Percentiles rank a stretch among this genome's conserved stretches.
phyloP scores from a whole-genome alignment of 2,888 invertebrate genomes.

The Bruchidius siliquastri region DNA sequence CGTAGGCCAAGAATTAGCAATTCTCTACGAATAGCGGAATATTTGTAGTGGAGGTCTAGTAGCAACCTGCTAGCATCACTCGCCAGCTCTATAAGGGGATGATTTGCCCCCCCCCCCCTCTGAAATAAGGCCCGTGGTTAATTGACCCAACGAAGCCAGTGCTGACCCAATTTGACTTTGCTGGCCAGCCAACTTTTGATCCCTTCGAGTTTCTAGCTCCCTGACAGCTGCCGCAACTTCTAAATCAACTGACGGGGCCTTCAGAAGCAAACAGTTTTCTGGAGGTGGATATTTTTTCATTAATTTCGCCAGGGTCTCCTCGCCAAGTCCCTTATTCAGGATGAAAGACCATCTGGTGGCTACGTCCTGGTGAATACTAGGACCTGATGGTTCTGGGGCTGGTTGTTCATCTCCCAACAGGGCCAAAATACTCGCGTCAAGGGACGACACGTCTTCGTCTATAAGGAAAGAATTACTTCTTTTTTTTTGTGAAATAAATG shows the following conservation, averaged over 20 bases:
- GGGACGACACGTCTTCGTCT: conserved; percentile 3
- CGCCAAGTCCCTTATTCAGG: conserved; percentile 1
- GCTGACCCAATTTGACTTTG: conserved; percentile 14
- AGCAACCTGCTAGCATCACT: conserved; percentile 16
- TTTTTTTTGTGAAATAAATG: not conserved
- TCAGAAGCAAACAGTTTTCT: conserved; percentile 12
- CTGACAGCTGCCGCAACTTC: conserved; percentile 11
- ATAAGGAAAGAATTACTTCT: conserved; percentile 7
- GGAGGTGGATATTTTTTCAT: conserved; percentile 13
- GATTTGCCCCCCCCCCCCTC: conserved; percentile 11
- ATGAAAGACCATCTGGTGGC: conserved; percentile 11
- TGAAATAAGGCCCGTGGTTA: conserved; percentile 6
- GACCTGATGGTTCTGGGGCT: conserved; percentile 9
- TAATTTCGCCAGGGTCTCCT: conserved; percentile 4
- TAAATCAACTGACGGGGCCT: conserved; percentile 9
- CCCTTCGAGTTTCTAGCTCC: conserved; percentile 10
- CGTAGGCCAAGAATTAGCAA: conserved; percentile 9
- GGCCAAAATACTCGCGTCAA: conserved; percentile 14
- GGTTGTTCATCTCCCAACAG: conserved; percentile 12
- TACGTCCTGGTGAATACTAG: conserved; percentile 10
- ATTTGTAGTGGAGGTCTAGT: conserved; percentile 10
- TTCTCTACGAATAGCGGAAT: conserved; percentile 10
- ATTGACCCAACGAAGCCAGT: conserved; percentile 11
- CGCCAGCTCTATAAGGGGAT: conserved; percentile 3
- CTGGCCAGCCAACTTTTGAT: conserved; percentile 5